Evolutionary conservation across 30 jellyfish, hydroid and myxozoan genomes (phyloP), one percentile per base, ranked within the genome.

Genomic region (Rhopilema esculentum): DNA sequence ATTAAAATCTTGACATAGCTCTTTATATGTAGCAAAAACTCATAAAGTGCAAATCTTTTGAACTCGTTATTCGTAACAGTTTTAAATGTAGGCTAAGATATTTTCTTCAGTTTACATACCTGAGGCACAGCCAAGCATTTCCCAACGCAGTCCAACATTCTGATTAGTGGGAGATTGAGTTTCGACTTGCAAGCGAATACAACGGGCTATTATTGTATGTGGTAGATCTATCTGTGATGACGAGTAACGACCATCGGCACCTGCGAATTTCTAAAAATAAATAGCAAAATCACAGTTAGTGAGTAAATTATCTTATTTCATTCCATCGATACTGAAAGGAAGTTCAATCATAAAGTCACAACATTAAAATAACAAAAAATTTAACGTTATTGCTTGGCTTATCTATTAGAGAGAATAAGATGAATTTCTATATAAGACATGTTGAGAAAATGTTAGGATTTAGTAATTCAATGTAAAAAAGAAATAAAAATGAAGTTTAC

Each of bases 61-160:
- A 40, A 40, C 6, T 2, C 9, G 6, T 2, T 2, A 12, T 40
- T 40, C 12, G 57, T 12, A 40, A 12, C 57, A 40, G 6, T 40
- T 40, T 6, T 6, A 40, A 40, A 40, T 40, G 9, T 2, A 6
- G 12, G 12, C 9, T 40, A 12, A 12, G 9, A 40, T 6, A 40
- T 6, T 40, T 6, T 2, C 57, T 6, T 6, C 6, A 40, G 12
- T 40, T 40, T 40, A 40, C 6, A 22, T 33, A 88, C 96, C 91
- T 80, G 88, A n/a, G 20, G 0, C 50, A 67, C 96, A 88, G 49
- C 96, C 96, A 53, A 88, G 88, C 23, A 88, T 40, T 49, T 88
- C 96, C 96, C 96, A 88, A 15, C 96, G 52, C 1, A 88, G 69
- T 0, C 88, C 96, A 21, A 52, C 91, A 49, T 87, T 78, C 18